Conservation (phyloP, 1,140 invertebrate species). For the Eubasilissa regina region DNA sequence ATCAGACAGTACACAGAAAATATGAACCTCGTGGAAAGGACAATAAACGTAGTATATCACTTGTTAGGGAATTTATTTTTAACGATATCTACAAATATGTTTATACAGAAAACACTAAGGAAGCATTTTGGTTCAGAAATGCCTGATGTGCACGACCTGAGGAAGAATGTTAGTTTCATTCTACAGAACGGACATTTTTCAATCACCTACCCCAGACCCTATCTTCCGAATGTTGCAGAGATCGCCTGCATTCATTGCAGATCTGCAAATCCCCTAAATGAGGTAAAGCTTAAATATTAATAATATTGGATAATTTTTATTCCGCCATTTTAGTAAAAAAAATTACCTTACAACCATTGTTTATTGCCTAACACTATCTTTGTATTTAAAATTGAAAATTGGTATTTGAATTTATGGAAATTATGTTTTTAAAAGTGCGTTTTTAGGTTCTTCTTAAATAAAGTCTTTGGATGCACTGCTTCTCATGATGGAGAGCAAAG, state of each 20-base stretch:
- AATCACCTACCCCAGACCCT: constrained; percentile 81
- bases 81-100: constrained; percentile 68
- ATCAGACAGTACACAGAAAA: constrained; percentile 79
- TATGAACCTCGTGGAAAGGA: constrained; percentile 77
- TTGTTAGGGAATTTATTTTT: constrained; percentile 72
- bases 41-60: constrained; percentile 74
- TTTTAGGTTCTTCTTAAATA: no score
- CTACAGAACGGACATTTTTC: constrained; percentile 84
- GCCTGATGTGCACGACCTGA: constrained; percentile 76
- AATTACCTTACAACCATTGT: no score
- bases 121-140: constrained; percentile 75
- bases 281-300: no score
- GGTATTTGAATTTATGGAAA: no score
- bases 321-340: no score
- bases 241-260: constrained; percentile 89
- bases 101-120: constrained; percentile 72
- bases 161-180: constrained; percentile 82
- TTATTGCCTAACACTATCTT: no score
- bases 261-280: constrained; percentile 75
- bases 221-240: constrained; percentile 85
- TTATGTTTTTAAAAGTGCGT: no score
- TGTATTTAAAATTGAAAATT: no score
- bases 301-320: no score
- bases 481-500: no score
- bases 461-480: no score